Evolutionary conservation across 1,140 invertebrate species (phyloP).

Genomic region (Globodera rostochiensis): DNA sequence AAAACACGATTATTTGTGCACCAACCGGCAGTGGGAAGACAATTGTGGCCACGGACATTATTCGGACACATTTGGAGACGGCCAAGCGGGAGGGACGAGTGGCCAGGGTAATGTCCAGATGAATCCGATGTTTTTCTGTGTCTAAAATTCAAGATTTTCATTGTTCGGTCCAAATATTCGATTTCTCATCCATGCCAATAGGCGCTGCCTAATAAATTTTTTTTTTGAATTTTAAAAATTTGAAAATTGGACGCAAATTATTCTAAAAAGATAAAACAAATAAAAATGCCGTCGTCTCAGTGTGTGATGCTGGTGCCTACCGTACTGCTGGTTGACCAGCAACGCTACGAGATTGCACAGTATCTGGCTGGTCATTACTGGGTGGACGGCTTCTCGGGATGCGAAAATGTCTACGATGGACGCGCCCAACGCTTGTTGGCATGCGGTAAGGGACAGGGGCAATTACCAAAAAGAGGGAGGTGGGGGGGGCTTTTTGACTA

Average conservation of each 20-base stretch:
- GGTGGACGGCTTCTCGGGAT: constrained; percentile 47
- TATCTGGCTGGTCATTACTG: constrained; percentile 39
- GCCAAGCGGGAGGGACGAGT: constrained; percentile 12
- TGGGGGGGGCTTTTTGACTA: too few relatives aligned
- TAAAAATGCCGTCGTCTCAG: background rate
- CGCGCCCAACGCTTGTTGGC: constrained; percentile 39
- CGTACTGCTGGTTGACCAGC: constrained; percentile 54
- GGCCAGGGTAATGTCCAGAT: constrained; percentile 28
- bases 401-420: constrained; percentile 32
- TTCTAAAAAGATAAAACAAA: too few relatives aligned
- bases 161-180: too few relatives aligned
- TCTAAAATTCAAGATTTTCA: too few relatives aligned
- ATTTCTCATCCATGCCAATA: too few relatives aligned
- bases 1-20: constrained; percentile 58
- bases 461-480: too few relatives aligned
- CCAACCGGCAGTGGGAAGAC: constrained; percentile 63
- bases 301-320: constrained; percentile 56
- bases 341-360: constrained; percentile 29
- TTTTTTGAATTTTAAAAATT: too few relatives aligned
- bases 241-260: background rate
- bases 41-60: constrained; percentile 55
- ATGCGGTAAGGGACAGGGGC: background rate
- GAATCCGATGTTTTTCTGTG: too few relatives aligned
- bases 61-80: constrained; percentile 46
- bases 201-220: too few relatives aligned